Base-by-base conservation (phyloP, 2,113 vertebrate species). In the Mystacornis crossleyi region DNA sequence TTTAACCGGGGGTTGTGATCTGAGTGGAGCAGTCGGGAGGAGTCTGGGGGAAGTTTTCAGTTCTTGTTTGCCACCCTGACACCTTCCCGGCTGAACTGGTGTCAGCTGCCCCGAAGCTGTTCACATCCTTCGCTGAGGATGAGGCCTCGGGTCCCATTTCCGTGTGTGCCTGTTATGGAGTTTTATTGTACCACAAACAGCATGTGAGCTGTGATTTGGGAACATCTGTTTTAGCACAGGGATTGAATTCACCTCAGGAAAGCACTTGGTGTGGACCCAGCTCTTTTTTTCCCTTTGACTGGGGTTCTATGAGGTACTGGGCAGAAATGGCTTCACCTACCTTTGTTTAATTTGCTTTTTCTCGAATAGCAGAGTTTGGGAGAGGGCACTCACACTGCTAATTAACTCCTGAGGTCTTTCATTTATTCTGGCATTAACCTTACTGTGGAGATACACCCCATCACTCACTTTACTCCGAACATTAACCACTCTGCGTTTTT, bases 111-210 rank as follows among this genome's bases (percentile, higher is more conserved):
- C 64, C 29, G 69, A 36, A 78, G 21, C 64, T 65, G 43, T 10
- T 71, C 5, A 0, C 47, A 2, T 25, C 66, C 57, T 14, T 5
- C 3, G 0, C 36, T 19, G 23, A 91, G 38, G 45, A 83, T 33
- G 18, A 45, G 42, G 34, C 77, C 3, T 1, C 72, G 15, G 40
- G 81, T 80, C 24, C 29, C 6, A 1, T 83, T 38, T 51, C 18
- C 61, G 9, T 21, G 18, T 21, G 42, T 66, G 40, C 1, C 0
- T 26, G 0, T 61, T 31, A 12, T 0, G 0, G 29, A 38, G 25
- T 21, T 67, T 60, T 51, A 6, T 12, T 43, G 36, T 24, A 7
- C 10, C 51, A 21, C 40, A 24, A 14, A 26, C 38, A 65, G 5
- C 14, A 17, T 24, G 12, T 0, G 1, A 71, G 11, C 25, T 91